Evolutionary conservation across 2,797 vertebrate genomes (phyloP).

Genomic region (Echiichthys vipera): DNA sequence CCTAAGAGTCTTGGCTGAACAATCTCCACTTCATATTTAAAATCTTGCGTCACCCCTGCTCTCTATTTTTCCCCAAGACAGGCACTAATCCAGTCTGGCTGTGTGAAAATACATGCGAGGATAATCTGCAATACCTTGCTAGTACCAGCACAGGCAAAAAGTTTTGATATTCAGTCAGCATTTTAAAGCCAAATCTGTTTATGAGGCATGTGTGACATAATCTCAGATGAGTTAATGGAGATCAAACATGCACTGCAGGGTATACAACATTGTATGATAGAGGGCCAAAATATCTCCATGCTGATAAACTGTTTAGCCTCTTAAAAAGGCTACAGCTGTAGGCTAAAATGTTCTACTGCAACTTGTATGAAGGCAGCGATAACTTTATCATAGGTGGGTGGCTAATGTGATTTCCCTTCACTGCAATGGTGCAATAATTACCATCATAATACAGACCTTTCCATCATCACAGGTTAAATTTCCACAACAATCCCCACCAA

Average conservation of each 20-base stretch:
- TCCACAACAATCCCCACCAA: slow-evolving; percentile 4
- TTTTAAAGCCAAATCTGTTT: slow-evolving; percentile 48
- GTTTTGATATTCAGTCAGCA: slow-evolving; percentile 55
- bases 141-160: slow-evolving; percentile 29
- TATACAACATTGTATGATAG: not conserved
- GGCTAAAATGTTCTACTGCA: slow-evolving; percentile 14
- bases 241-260: slow-evolving; percentile 29
- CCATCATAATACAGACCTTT: slow-evolving; percentile 18
- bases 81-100: slow-evolving; percentile 55
- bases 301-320: slow-evolving; percentile 18
- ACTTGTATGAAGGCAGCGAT: slow-evolving; percentile 24
- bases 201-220: slow-evolving; percentile 35
- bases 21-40: slow-evolving; percentile 59
- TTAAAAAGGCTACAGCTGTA: slow-evolving; percentile 20
- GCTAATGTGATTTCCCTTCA: slow-evolving; percentile 8
- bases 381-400: not conserved
- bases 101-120: slow-evolving; percentile 43
- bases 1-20: slow-evolving; percentile 53
- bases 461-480: slow-evolving; percentile 14
- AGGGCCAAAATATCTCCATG: slow-evolving; percentile 23
- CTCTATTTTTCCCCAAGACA: slow-evolving; percentile 39
- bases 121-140: slow-evolving; percentile 60
- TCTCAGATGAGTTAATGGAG: slow-evolving; percentile 43
- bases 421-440: slow-evolving; percentile 9
- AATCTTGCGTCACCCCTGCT: slow-evolving; percentile 58